A percentile compares a stretch with the other conserved stretches of the same genome.
These are phyloP conservation scores for Drosophila sordidula DNA, from an alignment of 2,888 invertebrate species.

Conservation along the genomic window DNA sequence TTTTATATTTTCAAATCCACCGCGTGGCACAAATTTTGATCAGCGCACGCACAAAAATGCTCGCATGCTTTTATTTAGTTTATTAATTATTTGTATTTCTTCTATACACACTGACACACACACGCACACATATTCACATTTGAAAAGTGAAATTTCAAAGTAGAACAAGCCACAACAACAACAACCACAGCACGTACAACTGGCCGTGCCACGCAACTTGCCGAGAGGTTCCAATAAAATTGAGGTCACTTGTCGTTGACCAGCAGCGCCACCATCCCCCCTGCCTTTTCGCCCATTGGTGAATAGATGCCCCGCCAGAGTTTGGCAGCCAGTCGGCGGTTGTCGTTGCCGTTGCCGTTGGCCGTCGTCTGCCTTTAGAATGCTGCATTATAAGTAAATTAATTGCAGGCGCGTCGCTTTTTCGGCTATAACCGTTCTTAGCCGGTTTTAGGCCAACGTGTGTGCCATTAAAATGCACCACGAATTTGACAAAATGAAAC, in stretches of 20 bases:
- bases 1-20: neutral
- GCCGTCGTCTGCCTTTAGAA: constrained; percentile 39
- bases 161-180: constrained; percentile 62
- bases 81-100: constrained; percentile 63
- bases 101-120: constrained; percentile 27
- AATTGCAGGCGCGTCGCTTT: constrained; percentile 76
- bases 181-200: constrained; percentile 50
- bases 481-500: constrained; percentile 62
- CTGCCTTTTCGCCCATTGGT: constrained; percentile 26
- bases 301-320: constrained; percentile 61
- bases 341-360: constrained; percentile 36
- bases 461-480: constrained; percentile 72
- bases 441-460: constrained; percentile 62
- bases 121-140: constrained; percentile 46
- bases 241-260: constrained; percentile 74
- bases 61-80: constrained; percentile 64
- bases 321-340: constrained; percentile 32
- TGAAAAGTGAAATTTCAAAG: constrained; percentile 78
- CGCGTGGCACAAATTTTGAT: constrained; percentile 41
- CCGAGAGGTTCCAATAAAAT: constrained; percentile 72
- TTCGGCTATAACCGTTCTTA: constrained; percentile 61
- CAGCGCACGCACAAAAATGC: constrained; percentile 57
- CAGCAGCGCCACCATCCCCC: constrained; percentile 53
- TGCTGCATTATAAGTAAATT: constrained; percentile 70
- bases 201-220: constrained; percentile 63